Percentiles rank a stretch among this genome's conserved stretches.
These are phyloP conservation scores for Artibeus lituratus DNA, from an alignment of 2,797 vertebrate genomes.

Conservation along the genomic window DNA sequence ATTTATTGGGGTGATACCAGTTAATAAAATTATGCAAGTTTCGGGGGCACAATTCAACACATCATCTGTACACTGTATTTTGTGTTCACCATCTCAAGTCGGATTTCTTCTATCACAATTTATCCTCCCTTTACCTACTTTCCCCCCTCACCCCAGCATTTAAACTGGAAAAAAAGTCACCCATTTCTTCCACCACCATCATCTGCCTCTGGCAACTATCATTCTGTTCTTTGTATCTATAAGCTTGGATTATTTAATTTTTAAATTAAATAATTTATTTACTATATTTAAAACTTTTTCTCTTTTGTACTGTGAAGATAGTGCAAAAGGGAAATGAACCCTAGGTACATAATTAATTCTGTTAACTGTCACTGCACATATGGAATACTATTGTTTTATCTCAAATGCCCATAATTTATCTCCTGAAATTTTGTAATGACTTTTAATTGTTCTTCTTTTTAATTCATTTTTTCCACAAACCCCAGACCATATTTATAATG, in stretches of 20 bases:
- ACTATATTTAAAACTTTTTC: background rate
- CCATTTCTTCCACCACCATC: background rate
- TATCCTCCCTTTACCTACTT: background rate
- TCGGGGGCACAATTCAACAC: background rate
- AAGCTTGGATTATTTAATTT: background rate
- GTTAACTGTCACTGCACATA: background rate
- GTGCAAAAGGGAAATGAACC: background rate
- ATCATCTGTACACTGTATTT: background rate
- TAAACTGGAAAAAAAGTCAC: background rate
- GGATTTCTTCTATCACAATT: background rate
- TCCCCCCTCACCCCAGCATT: background rate
- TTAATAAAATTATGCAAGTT: background rate
- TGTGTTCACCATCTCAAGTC: background rate
- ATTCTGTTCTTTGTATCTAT: background rate
- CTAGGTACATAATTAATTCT: background rate
- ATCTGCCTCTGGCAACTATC: background rate
- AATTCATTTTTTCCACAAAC: background rate
- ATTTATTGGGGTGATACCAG: background rate
- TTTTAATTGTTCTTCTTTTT: background rate
- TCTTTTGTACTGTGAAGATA: background rate
- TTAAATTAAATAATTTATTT: background rate
- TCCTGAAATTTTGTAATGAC: background rate
- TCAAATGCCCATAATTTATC: background rate
- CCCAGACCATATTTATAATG: background rate
- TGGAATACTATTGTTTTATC: background rate